phyloP scores from a whole-genome alignment of 2,797 vertebrate genomes.

The Danio albolineatus region DNA sequence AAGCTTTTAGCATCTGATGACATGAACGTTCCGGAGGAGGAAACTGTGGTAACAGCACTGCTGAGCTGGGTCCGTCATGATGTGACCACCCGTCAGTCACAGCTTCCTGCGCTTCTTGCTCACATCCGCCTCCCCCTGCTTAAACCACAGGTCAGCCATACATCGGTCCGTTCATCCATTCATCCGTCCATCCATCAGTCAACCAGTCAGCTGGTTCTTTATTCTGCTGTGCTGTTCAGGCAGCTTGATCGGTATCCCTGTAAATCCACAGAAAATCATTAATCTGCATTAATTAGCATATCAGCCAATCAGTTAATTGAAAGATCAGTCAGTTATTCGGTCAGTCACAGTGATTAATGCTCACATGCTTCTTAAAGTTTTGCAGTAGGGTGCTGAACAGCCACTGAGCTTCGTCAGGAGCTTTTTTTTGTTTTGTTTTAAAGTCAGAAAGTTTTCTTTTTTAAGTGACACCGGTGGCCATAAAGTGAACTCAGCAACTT shows the following conservation, averaged over 20 bases:
- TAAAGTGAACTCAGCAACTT: no score
- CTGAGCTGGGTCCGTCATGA: slow-evolving; percentile 95
- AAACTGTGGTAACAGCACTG: slow-evolving; percentile 92
- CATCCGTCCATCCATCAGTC: background rate
- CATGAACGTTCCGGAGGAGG: slow-evolving; percentile 96
- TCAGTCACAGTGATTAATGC: slow-evolving; percentile 12
- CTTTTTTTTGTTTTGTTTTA: background rate
- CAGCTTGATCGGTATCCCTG: background rate
- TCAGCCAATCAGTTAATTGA: slow-evolving; percentile 27
- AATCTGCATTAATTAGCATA: background rate
- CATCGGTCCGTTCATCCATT: background rate
- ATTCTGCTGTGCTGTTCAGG: background rate
- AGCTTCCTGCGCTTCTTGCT: slow-evolving; percentile 88
- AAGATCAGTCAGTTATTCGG: background rate
- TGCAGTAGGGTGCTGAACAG: background rate
- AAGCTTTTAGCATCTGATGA: slow-evolving; percentile 95
- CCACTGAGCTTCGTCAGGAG: background rate
- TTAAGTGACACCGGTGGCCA: no score
- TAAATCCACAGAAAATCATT: slow-evolving; percentile 27
- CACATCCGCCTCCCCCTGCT: slow-evolving; percentile 93
- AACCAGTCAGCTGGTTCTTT: background rate
- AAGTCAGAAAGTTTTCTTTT: no score
- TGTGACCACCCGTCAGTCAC: slow-evolving; percentile 79
- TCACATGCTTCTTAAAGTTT: background rate
- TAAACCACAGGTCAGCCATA: slow-evolving; percentile 88